Conservation (phyloP, 2,888 invertebrate genomes). For the Poecilobothrus nobilitatus region DNA sequence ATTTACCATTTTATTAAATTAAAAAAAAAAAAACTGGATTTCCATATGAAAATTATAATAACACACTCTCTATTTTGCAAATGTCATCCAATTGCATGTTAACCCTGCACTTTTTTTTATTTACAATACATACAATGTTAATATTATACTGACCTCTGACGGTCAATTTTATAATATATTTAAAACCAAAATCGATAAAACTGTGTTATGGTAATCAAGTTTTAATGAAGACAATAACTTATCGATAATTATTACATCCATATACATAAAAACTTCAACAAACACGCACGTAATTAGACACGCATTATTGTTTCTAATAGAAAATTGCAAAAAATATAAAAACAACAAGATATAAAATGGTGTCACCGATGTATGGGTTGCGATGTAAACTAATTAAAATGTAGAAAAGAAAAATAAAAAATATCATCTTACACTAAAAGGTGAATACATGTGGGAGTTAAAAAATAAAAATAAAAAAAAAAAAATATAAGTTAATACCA, state of each 20-base stretch:
- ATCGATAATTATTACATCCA: neutral
- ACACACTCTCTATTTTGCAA: no score
- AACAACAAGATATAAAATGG: neutral
- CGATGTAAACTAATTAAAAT: neutral
- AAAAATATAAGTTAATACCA: no score
- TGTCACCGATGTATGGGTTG: neutral
- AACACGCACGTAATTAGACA: neutral
- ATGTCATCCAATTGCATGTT: neutral
- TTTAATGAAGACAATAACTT: neutral
- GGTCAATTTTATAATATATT: neutral
- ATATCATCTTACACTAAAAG: neutral
- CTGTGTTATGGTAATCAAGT: neutral
- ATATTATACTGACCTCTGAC: neutral
- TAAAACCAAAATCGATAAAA: neutral
- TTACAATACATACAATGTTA: no score
- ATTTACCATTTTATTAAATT: no score
- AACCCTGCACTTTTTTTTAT: neutral
- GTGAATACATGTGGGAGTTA: neutral
- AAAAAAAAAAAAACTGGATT: no score
- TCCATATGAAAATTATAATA: no score
- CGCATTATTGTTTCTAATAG: conserved; percentile 3
- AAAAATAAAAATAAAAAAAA: neutral
- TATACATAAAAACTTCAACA: neutral
- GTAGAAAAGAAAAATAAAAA: neutral
- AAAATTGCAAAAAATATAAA: neutral